Percentiles rank a stretch among this genome's conserved stretches.
These are phyloP conservation scores for Ibycter americanus DNA, from an alignment of 2,797 vertebrate genomes.

Conservation along the genomic window DNA sequence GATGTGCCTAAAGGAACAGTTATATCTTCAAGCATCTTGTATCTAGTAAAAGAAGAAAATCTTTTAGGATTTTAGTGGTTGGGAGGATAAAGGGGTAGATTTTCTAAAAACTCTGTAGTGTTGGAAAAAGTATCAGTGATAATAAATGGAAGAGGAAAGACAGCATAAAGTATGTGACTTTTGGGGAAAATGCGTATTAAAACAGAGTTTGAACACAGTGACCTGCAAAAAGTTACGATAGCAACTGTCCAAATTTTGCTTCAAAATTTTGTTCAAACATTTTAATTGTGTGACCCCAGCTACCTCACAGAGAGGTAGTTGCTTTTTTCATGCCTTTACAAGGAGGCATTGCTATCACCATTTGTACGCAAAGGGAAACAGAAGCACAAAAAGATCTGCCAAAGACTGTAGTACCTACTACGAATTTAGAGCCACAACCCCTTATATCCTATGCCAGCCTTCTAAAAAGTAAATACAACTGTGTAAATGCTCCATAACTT, in stretches of 20 bases:
- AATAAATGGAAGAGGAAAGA: neutral
- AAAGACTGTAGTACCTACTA: neutral
- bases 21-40: neutral
- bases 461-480: neutral
- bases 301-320: neutral
- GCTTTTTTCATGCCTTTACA: neutral
- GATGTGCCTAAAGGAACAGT: neutral
- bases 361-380: neutral
- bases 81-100: neutral
- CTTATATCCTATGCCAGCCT: neutral
- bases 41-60: neutral
- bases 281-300: neutral
- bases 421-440: neutral
- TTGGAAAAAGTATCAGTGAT: neutral
- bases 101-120: neutral
- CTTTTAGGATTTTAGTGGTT: neutral
- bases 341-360: neutral
- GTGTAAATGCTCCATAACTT: neutral
- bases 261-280: neutral
- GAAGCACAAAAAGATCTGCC: neutral
- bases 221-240: neutral
- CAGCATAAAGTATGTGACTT: neutral
- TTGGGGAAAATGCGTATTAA: neutral
- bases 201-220: neutral
- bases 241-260: neutral